A percentile compares a stretch with the other conserved stretches of the same genome.
Evolutionary conservation across 2,888 invertebrate species (phyloP).

Genomic region (Xiphydria camelus): DNA sequence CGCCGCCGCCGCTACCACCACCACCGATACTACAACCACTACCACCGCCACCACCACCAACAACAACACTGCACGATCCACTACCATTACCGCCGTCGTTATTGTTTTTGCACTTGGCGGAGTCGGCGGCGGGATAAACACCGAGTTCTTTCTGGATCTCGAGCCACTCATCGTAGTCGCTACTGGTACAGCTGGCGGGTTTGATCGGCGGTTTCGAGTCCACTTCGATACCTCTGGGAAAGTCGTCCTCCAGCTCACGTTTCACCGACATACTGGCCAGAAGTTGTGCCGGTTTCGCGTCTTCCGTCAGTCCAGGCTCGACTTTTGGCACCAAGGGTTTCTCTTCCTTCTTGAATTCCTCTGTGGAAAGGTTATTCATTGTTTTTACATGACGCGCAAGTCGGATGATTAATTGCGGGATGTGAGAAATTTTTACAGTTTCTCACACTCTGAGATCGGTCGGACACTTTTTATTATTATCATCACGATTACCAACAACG

Average conservation of each 20-base stretch:
- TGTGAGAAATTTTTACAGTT: no score
- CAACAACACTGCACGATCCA: not conserved
- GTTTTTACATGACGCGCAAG: no score
- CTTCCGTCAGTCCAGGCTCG: constrained; percentile 45
- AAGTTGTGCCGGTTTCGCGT: constrained; percentile 31
- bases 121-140: constrained; percentile 48
- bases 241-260: constrained; percentile 52
- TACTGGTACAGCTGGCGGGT: constrained; percentile 46
- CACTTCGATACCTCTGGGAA: constrained; percentile 39
- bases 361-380: constrained; percentile 28
- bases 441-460: no score
- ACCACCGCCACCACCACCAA: not conserved
- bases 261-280: constrained; percentile 48
- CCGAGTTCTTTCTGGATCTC: constrained; percentile 70
- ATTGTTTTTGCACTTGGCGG: constrained; percentile 40
- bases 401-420: no score
- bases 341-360: constrained; percentile 52
- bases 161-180: constrained; percentile 69
- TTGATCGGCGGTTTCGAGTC: constrained; percentile 47
- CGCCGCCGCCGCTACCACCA: constrained; percentile 24
- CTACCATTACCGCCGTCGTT: constrained; percentile 16
- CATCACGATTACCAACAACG: no score
- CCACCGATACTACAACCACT: constrained; percentile 21
- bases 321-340: constrained; percentile 52
- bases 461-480: no score